A percentile compares a stretch with the other conserved stretches of the same genome.
Evolutionary conservation across 2,888 invertebrate species (phyloP).

Genomic region (Pristionchus arcanus): DNA sequence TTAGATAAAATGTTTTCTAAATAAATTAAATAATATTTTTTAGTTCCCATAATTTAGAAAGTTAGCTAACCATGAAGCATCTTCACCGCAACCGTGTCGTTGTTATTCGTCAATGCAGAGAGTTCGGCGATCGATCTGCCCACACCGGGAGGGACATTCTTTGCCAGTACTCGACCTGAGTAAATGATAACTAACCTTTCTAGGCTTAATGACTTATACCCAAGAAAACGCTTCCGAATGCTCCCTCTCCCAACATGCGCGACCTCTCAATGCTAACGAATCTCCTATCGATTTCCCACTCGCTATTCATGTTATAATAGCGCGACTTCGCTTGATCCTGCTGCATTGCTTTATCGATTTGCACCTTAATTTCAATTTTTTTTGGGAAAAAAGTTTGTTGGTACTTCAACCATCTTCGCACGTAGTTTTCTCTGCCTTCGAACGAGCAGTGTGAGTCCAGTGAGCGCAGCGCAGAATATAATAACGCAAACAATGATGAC

Average conservation of each 20-base stretch:
- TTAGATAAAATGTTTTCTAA: background rate
- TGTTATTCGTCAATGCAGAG: background rate
- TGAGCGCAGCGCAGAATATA: too few species aligned
- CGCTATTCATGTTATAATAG: background rate
- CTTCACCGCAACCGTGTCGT: slow-evolving; percentile 7
- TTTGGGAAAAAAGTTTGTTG: background rate
- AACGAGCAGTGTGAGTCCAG: too few species aligned
- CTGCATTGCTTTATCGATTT: too few species aligned
- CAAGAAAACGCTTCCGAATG: background rate
- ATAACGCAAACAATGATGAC: background rate
- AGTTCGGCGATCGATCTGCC: background rate
- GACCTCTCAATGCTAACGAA: background rate
- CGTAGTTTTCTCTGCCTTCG: background rate
- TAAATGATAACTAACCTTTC: too few species aligned
- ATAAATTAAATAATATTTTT: background rate
- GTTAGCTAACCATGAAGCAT: background rate
- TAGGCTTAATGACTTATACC: background rate
- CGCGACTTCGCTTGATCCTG: background rate
- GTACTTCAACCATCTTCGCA: background rate
- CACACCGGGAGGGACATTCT: background rate
- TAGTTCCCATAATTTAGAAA: background rate
- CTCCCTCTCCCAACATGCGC: background rate
- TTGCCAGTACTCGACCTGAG: background rate
- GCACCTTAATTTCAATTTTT: too few species aligned
- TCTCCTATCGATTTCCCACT: too few species aligned